Percentiles rank a stretch among this genome's conserved stretches.
phyloP scores from a whole-genome alignment of 2,797 vertebrate species.

The Rhadinocentrus ornatus region DNA sequence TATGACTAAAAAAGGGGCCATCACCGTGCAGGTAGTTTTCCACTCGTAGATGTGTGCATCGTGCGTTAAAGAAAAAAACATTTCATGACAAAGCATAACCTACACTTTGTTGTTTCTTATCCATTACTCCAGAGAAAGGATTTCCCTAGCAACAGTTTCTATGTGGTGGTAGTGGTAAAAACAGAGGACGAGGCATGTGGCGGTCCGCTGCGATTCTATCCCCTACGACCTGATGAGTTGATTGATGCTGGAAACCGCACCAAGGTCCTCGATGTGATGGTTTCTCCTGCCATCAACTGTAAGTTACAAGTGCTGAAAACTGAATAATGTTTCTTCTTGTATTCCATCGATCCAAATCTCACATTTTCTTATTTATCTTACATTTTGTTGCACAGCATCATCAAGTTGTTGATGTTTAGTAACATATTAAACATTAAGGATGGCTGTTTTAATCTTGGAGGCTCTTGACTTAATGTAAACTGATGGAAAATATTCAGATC shows the following conservation, averaged over 20 bases:
- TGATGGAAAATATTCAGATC: background rate
- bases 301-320: slow-evolving; percentile 57
- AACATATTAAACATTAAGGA: background rate
- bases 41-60: background rate
- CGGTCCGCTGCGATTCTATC: slow-evolving; percentile 90
- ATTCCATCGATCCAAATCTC: background rate
- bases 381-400: background rate
- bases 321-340: background rate
- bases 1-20: slow-evolving; percentile 96
- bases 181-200: slow-evolving; percentile 95
- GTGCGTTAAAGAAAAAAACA: background rate
- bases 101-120: background rate
- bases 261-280: slow-evolving; percentile 90
- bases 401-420: background rate
- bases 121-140: slow-evolving; percentile 88
- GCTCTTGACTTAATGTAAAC: background rate
- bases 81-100: background rate
- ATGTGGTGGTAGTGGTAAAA: slow-evolving; percentile 97
- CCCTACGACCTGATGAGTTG: slow-evolving; percentile 87
- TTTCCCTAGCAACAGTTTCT: slow-evolving; percentile 96
- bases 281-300: slow-evolving; percentile 91
- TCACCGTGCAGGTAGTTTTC: slow-evolving; percentile 93
- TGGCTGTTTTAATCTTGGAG: background rate
- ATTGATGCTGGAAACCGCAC: slow-evolving; percentile 91
- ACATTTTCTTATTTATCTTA: background rate